Evolutionary conservation across 1,140 invertebrate species (phyloP).

Genomic region (Heliothis subflexa): DNA sequence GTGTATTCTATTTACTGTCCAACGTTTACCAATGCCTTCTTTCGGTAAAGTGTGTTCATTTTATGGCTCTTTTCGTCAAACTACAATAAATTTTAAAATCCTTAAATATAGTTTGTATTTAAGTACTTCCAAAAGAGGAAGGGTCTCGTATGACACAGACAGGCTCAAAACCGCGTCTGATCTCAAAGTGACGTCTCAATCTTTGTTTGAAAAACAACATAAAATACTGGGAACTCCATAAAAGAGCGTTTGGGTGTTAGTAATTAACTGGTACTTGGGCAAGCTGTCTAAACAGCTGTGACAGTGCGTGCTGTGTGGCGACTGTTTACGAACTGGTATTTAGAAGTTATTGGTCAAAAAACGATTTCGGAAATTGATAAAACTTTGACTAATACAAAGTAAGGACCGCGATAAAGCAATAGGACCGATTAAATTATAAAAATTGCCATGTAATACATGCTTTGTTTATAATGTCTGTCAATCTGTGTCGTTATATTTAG

Average conservation of each 20-base stretch:
- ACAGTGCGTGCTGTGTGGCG: slow-evolving; percentile 5
- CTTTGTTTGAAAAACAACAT: slow-evolving; percentile 32
- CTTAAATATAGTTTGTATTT: neutral
- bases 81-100: slow-evolving; percentile 8
- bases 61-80: slow-evolving; percentile 2
- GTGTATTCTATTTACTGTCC: slow-evolving; percentile 10
- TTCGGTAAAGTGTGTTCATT: neutral
- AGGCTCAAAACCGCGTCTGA: slow-evolving; percentile 21
- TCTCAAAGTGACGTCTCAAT: slow-evolving; percentile 41
- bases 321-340: neutral
- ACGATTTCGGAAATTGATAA: neutral
- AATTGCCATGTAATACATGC: too few relatives aligned
- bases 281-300: slow-evolving; percentile 37
- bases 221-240: slow-evolving; percentile 40
- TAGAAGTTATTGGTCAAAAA: slow-evolving; percentile 2
- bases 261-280: slow-evolving; percentile 31
- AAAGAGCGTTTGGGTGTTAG: slow-evolving; percentile 35
- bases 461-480: too few relatives aligned
- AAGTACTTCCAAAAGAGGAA: slow-evolving; percentile 12
- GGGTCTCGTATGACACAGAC: slow-evolving; percentile 24
- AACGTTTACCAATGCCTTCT: slow-evolving; percentile 29
- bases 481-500: too few relatives aligned
- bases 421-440: neutral
- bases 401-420: neutral
- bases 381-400: neutral